Evolutionary conservation across 2,797 vertebrate species (phyloP), one percentile per base, ranked within the genome.

Genomic region (Danio aesculapii): DNA sequence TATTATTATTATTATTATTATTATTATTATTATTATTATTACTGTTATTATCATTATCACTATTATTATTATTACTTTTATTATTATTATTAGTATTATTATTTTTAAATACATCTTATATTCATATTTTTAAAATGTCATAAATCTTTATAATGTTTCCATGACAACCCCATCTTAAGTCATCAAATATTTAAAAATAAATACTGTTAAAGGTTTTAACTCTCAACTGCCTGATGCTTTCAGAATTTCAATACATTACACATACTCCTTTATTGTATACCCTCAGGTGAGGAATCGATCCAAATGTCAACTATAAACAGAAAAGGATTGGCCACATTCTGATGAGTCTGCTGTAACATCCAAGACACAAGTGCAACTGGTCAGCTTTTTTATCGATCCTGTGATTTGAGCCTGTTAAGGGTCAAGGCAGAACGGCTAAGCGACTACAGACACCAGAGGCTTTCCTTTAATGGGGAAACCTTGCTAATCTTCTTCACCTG

Each of bases 401-500:
- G 12, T 63, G 47, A 41, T 62, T 50, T 62, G 9, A 75, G 21
- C 1, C 59, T 53, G 74, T 64, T 44, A 64, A 52, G 47, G 59
- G 59, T 75, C 74, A 64, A n/a, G 73, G n/a, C 59, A 43, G 47
- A 30, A 14, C n/a, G 17, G 12, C 47, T 62, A 16, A 6, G 39
- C 43, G 49, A 64, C n/a, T 10, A n/a, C 12, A 0, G 16, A 52
- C 13, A 39, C 47, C 12, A 63, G 49, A 47, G 61, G 30, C 49
- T 75, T n/a, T 44, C 1, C 0, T 53, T 14, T 21, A 73, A 49
- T 53, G 21, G 8, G 68, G 8, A 21, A 68, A 53, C 14, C 21
- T 47, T 68, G 64, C 64, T 59, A 59, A 69, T 77, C 6, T 67
- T 44, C 52, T 57, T 67, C 63, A 77, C 50, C 63, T 68, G 41